Conservation (phyloP, 2,797 vertebrate species). For the Gorsachius magnificus region DNA sequence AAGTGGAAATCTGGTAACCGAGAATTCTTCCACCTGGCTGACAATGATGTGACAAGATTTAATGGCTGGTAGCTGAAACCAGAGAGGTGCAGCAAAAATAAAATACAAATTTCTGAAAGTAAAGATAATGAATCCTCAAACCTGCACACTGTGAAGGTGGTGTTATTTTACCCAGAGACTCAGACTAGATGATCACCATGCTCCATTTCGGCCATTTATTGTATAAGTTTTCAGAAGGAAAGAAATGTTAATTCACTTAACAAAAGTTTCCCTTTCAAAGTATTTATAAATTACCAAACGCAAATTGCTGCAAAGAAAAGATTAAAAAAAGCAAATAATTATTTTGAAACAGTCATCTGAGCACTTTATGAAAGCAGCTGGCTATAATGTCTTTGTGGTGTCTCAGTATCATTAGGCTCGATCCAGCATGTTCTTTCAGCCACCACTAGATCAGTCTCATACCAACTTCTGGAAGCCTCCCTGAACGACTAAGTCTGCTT, state of each 20-base stretch:
- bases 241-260: neutral
- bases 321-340: neutral
- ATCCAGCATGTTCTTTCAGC: neutral
- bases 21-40: neutral
- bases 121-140: neutral
- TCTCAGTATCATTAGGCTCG: neutral
- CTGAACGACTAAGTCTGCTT: neutral
- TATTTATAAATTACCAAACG: neutral
- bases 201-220: neutral
- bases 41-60: neutral
- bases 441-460: neutral
- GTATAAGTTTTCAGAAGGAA: neutral
- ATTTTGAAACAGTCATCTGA: neutral
- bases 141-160: neutral
- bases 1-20: neutral
- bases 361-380: neutral
- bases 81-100: neutral
- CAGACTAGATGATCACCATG: neutral
- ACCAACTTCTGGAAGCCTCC: neutral
- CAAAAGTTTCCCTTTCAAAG: neutral
- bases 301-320: neutral
- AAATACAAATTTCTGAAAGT: neutral
- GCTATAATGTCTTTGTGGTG: neutral
- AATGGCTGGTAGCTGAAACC: neutral
- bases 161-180: neutral